Base-by-base conservation (phyloP, 2,888 invertebrate genomes). In the Spodoptera littoralis region DNA sequence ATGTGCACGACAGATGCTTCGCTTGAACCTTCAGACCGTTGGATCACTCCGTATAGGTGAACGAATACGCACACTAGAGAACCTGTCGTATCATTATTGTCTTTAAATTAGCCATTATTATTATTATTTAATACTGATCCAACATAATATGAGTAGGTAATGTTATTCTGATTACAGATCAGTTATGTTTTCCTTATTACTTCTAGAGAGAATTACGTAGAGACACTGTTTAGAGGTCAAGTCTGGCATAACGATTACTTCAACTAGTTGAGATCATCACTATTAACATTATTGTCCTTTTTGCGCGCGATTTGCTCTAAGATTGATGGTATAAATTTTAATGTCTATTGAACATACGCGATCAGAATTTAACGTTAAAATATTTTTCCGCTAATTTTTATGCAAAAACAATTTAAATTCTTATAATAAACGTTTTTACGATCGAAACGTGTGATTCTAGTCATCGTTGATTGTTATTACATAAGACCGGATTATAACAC, bases 1-100 rank as follows among this genome's bases (percentile, higher is more conserved):
- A 94, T 94, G 91, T 94, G 94, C 81, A 77, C 89, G 83, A 87
- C 94, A 94, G 90, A 93, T 94, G 94, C 88, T 88, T 80, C 85
- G 80, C 84, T 85, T 85, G 84, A 83, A 81, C 80, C 83, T 84
- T 81, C 77, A 76, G 83, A 84, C 82, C 72, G 68, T 61, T 65
- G 48, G n/a, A 59, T 74, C 52, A 43, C 58, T 60, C 52, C 24
- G 59, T 49, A 62, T 51, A 50, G 49, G 49, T 54, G n/a, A n/a
- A n/a, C n/a, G n/a, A n/a, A n/a, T n/a, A 64, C 27, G 48, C 36
- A 52, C 48, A 49, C 49, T 47, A 48, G 58, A 51, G 44, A 57
- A 62, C 52, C 53, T 59, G 70, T 56, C 43, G 52, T 68, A 50
- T 30, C 47, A 49, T 60, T 56, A 49, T 60, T 66, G 54, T 51